Percentiles rank a stretch among this genome's conserved stretches.
Evolutionary conservation across 2,113 vertebrate species (phyloP).

Genomic region (Halcyon malimbica): DNA sequence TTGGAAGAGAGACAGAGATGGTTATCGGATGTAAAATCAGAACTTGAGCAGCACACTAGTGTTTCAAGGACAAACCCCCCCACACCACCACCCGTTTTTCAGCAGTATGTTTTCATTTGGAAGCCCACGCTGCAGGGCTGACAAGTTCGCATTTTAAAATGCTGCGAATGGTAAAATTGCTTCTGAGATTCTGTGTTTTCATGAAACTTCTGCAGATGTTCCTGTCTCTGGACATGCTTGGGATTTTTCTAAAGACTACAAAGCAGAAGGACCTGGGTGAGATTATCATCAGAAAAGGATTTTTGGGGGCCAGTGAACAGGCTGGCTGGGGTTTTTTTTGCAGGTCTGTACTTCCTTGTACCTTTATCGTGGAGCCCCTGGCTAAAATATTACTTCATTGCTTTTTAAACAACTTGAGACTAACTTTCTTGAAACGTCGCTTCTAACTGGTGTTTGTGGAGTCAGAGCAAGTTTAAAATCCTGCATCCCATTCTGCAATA

Average conservation of each 20-base stretch:
- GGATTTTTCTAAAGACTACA: slow-evolving; percentile 6
- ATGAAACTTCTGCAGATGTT: slow-evolving; percentile 37
- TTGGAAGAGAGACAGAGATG: slow-evolving; percentile 38
- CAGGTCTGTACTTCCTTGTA: neutral
- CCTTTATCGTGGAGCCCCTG: neutral
- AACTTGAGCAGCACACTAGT: neutral
- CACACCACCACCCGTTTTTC: fast-evolving
- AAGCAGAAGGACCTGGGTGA: neutral
- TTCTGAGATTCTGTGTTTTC: neutral
- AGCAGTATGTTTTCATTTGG: neutral
- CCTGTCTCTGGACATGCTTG: neutral
- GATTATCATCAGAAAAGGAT: neutral
- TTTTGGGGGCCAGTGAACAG: neutral
- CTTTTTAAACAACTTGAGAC: neutral
- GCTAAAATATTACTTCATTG: neutral
- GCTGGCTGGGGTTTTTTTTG: neutral
- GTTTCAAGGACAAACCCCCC: neutral
- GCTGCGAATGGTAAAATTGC: neutral
- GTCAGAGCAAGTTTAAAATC: slow-evolving; percentile 2
- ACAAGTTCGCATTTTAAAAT: neutral
- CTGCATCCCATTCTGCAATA: neutral
- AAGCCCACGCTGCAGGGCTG: neutral
- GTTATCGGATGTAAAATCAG: neutral
- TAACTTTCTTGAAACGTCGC: neutral
- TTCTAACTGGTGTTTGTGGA: neutral